These are phyloP conservation scores for Sakesphorus luctuosus DNA, from an alignment of 2,113 vertebrate species.

Conservation along the genomic window DNA sequence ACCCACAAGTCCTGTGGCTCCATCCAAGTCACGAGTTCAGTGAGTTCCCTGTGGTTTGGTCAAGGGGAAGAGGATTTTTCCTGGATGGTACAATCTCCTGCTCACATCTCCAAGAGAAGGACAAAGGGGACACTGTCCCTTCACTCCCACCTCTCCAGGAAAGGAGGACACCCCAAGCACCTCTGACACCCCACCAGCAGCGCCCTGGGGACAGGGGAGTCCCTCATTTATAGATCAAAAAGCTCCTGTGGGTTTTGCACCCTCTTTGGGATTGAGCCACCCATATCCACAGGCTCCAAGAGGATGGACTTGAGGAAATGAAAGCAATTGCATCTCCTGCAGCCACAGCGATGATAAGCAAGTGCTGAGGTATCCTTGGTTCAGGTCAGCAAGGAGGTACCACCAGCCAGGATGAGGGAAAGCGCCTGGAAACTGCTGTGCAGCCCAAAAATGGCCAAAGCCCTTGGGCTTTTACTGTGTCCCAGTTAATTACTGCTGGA, in stretches of 20 bases:
- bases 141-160: neutral
- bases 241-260: neutral
- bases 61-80: slow-evolving; percentile 9
- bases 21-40: neutral
- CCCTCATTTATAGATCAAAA: rapidly evolving
- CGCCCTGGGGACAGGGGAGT: neutral
- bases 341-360: neutral
- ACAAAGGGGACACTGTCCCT: slow-evolving; percentile 5
- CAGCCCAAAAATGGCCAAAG: neutral
- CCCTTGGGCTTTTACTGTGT: neutral
- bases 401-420: neutral
- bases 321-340: neutral
- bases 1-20: neutral
- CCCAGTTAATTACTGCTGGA: neutral
- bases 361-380: neutral
- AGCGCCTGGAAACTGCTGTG: neutral
- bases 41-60: neutral
- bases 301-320: neutral
- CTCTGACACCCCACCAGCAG: neutral
- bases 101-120: neutral
- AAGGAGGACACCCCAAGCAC: neutral
- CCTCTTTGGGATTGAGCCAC: neutral
- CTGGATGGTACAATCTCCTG: neutral
- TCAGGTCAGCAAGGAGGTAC: rapidly evolving
- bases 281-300: neutral